These are phyloP conservation scores for Syrista parreyssii DNA, from an alignment of 2,888 invertebrate species.

Conservation along the genomic window DNA sequence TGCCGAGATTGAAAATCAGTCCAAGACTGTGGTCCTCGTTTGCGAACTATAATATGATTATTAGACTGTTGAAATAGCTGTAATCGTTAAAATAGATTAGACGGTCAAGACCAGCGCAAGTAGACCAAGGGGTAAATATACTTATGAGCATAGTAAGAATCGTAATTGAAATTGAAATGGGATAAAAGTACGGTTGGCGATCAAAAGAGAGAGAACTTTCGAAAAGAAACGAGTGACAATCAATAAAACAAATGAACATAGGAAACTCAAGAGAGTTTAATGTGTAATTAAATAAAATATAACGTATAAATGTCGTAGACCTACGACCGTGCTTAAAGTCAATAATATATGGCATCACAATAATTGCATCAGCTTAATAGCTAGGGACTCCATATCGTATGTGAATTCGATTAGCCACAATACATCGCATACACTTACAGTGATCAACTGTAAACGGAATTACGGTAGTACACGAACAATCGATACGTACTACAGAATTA, in stretches of 20 bases:
- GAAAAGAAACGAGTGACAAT: constrained; percentile 20
- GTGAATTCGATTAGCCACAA: constrained; percentile 31
- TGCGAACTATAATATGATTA: too few species aligned
- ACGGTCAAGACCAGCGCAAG: too few species aligned
- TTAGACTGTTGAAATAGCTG: too few species aligned
- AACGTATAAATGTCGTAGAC: constrained; percentile 41
- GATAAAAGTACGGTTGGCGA: background rate
- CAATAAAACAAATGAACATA: constrained; percentile 7
- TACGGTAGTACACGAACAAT: constrained; percentile 44
- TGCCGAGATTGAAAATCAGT: too few species aligned
- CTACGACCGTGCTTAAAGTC: constrained; percentile 39
- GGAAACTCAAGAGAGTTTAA: constrained; percentile 30
- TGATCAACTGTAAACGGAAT: constrained; percentile 42
- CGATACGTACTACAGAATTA: constrained; percentile 49
- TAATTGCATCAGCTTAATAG: constrained; percentile 44
- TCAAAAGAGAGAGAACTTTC: background rate
- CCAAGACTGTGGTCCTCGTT: too few species aligned
- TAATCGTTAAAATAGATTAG: too few species aligned
- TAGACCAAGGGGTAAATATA: too few species aligned
- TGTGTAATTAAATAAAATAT: constrained; percentile 49
- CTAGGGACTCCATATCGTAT: constrained; percentile 37
- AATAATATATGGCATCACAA: constrained; percentile 51
- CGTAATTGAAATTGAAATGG: background rate
- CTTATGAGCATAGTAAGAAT: too few species aligned
- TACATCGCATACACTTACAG: constrained; percentile 42